Evolutionary conservation across 2,888 invertebrate species (phyloP), one percentile per base, ranked within the genome.

Genomic region (Thereva unica): DNA sequence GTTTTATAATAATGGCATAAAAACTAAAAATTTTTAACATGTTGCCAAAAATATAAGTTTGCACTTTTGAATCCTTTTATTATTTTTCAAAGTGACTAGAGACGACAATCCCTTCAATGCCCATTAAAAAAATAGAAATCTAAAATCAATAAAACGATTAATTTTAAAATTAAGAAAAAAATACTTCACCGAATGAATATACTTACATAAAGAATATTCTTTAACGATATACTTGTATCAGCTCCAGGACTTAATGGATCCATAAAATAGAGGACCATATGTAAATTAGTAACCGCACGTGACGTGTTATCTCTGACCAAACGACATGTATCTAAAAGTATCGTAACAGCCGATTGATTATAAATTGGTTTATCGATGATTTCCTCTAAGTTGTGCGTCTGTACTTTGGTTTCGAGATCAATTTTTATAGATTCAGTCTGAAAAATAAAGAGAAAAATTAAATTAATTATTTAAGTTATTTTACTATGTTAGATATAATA

Each of bases 401-500:
- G 87, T 35, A 86, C 84, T 74, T 90, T 85, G 5, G 88, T 86
- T 67, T 89, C 86, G 79, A 93, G 85, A 73, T 90, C 90, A 72
- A 85, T 83, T 77, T 91, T 91, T 70, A 93, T 87, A 71, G 87
- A 87, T 74, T 87, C 87, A 69, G 92, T 92, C 89, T 90, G 83
- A 0, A 78, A 77, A 47, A 68, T 69, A 59, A 59, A 57, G 37
- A 54, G 68, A 56, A 61, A 40, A 67, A 4, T 47, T n/a, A n/a
- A 5, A 12, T 5, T 4, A n/a, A n/a, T 47, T 3, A 40, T 5
- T 5, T 50, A 8, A 4, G 37, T 34, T 12, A 8, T 23, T 23
- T 2, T 23, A 23, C 23, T 23, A 23, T n/a, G n/a, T n/a, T n/a
- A n/a, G n/a, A n/a, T n/a, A n/a, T n/a, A n/a, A n/a, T n/a, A n/a